These are phyloP conservation scores for Emesis furor DNA, from an alignment of 2,888 invertebrate species.

Conservation along the genomic window DNA sequence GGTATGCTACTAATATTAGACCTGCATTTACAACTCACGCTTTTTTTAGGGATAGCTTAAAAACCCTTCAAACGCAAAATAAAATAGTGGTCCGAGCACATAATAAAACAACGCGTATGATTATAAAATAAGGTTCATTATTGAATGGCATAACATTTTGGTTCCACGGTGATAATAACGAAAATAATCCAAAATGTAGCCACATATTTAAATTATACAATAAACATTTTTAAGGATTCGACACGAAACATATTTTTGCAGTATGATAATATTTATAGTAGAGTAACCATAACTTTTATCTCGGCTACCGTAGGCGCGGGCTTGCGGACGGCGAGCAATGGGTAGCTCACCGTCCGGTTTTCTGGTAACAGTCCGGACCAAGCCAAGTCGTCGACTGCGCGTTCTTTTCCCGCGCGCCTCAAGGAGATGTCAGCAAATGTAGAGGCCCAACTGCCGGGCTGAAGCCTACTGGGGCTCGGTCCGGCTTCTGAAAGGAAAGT, in stretches of 20 bases:
- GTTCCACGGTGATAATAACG: constrained; percentile 28
- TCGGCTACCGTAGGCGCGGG: too few species aligned
- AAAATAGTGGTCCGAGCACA: constrained; percentile 28
- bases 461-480: too few species aligned
- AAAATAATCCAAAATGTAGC: constrained; percentile 25
- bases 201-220: constrained; percentile 29
- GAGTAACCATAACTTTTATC: neutral
- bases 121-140: constrained; percentile 30
- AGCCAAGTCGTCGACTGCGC: too few species aligned
- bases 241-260: constrained; percentile 3
- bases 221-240: constrained; percentile 29
- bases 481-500: too few species aligned
- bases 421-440: too few species aligned
- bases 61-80: constrained; percentile 28
- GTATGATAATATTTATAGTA: constrained; percentile 17
- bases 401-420: too few species aligned
- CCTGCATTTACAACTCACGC: neutral
- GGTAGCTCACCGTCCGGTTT: too few species aligned
- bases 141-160: constrained; percentile 25
- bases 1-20: constrained; percentile 18
- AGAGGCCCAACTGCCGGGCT: too few species aligned
- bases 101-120: constrained; percentile 25
- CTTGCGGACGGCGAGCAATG: too few species aligned
- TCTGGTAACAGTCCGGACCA: too few species aligned
- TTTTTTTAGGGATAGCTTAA: constrained; percentile 17